Evolutionary conservation across 2,888 invertebrate species (phyloP).

Genomic region (Galerucella calmariensis): DNA sequence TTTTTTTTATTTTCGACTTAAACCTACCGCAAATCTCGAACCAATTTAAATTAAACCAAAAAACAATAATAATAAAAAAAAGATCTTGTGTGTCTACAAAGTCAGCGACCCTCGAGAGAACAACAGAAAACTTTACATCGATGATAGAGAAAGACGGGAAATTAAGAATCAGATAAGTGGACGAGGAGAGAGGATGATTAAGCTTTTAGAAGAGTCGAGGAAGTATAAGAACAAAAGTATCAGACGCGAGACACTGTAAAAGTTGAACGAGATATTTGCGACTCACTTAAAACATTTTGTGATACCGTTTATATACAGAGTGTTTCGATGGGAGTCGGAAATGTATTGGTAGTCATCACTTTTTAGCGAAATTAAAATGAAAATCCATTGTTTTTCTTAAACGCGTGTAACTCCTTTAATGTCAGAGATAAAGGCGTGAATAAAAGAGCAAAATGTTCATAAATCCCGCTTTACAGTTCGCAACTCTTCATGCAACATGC

Average conservation of each 20-base stretch:
- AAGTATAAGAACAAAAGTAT: slow-evolving; percentile 60
- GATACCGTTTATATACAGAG: neutral
- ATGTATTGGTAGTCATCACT: too few species aligned
- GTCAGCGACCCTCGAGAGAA: slow-evolving; percentile 66
- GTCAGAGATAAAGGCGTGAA: too few species aligned
- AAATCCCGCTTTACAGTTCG: too few species aligned
- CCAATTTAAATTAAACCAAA: slow-evolving; percentile 10
- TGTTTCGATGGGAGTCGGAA: too few species aligned
- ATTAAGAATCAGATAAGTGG: slow-evolving; percentile 67
- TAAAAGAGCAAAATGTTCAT: too few species aligned
- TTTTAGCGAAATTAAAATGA: too few species aligned
- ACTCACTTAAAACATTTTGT: slow-evolving; percentile 57
- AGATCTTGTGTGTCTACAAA: slow-evolving; percentile 59
- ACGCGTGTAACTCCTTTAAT: too few species aligned
- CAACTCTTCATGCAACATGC: too few species aligned
- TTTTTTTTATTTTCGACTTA: neutral
- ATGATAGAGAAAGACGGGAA: slow-evolving; percentile 68
- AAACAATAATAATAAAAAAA: slow-evolving; percentile 12
- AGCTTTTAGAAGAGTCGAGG: slow-evolving; percentile 56
- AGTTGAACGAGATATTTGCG: slow-evolving; percentile 61
- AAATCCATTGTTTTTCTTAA: too few species aligned
- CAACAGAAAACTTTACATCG: slow-evolving; percentile 56
- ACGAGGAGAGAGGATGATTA: slow-evolving; percentile 51
- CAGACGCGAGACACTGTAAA: slow-evolving; percentile 62
- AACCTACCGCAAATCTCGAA: slow-evolving; percentile 12